Conservation (phyloP, 2,113 vertebrate species). For the Nothocercus nigrocapillus region DNA sequence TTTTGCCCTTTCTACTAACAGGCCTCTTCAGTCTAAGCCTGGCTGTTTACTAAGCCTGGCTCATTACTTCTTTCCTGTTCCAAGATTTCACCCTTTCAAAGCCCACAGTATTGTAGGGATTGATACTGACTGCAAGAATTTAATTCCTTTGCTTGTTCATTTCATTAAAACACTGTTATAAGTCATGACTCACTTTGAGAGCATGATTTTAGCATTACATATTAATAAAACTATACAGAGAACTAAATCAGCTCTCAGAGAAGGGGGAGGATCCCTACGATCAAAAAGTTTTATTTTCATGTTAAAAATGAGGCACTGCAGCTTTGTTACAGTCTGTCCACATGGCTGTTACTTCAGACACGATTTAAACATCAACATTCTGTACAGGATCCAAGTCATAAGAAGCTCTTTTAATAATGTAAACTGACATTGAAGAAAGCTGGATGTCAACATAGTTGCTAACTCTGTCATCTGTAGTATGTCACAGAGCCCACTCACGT, state of each 20-base stretch:
- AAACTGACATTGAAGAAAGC: constrained; percentile 18
- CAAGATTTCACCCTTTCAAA: not conserved
- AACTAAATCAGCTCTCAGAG: not conserved
- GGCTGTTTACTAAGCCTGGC: not conserved
- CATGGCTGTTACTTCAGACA: not conserved
- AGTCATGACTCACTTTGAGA: not conserved
- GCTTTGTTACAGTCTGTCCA: not conserved
- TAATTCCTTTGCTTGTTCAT: not conserved
- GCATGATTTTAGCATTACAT: not conserved
- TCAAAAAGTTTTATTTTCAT: not conserved
- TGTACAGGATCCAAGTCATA: not conserved
- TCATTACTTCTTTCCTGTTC: not conserved
- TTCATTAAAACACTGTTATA: not conserved
- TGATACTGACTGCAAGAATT: not conserved
- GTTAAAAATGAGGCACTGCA: not conserved
- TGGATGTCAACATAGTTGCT: not conserved
- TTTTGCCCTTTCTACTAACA: not conserved
- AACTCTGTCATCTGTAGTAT: not conserved
- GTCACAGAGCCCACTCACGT: not conserved
- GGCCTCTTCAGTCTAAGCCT: not conserved
- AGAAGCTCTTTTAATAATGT: not conserved
- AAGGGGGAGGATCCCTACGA: not conserved
- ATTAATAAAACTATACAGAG: not conserved
- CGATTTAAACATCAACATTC: not conserved
- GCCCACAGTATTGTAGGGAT: not conserved